Base-by-base conservation (phyloP, 2,113 vertebrate genomes). In the Tringa solitaria region DNA sequence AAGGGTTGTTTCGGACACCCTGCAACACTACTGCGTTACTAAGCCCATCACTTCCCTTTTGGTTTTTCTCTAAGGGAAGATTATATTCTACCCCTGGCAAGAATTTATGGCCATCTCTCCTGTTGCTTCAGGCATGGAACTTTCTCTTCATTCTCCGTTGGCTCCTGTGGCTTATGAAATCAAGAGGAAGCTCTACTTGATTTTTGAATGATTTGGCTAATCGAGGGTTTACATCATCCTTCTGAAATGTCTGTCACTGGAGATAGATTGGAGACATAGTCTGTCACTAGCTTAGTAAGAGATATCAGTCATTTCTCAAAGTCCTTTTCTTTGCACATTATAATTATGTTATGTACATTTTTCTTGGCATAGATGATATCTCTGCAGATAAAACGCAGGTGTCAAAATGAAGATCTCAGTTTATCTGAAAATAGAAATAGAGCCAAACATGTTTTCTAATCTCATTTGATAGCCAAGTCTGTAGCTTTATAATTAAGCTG, bases 361-460 rank as follows among this genome's bases (percentile, higher is more conserved):
- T 80, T 92, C 74, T 69, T 86, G 63, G 24, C 6, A 24, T 26
- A 83, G 39, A 28, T 1, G 4, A 45, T 69, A 88, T 37, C 23
- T 83, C 54, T 90, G 37, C 39, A 69, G 30, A 37, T 76, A 74
- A 83, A 43, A 78, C 82, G 23, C 50, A 64, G 35, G 32, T 92
- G 67, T 88, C 67, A 86, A 94, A 94, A 80, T 53, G 13, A 84
- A 90, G n/a, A 75, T 65, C 17, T 73, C 20, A 26, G 33, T 85
- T 87, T 85, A 45, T 73, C 70, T 86, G 82, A 93, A 94, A 92
- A 95, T 4, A 88, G 21, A 69, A 53, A 19, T 64, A 48, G 26
- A 83, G 17, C 13, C 16, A 68, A 90, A 88, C 5, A 23, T 28
- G 12, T 73, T 94, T 93, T 83, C 17, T 85, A 22, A 8, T 88